phyloP scores from a whole-genome alignment of 2,888 invertebrate genomes.

The Tiliacea aurago region DNA sequence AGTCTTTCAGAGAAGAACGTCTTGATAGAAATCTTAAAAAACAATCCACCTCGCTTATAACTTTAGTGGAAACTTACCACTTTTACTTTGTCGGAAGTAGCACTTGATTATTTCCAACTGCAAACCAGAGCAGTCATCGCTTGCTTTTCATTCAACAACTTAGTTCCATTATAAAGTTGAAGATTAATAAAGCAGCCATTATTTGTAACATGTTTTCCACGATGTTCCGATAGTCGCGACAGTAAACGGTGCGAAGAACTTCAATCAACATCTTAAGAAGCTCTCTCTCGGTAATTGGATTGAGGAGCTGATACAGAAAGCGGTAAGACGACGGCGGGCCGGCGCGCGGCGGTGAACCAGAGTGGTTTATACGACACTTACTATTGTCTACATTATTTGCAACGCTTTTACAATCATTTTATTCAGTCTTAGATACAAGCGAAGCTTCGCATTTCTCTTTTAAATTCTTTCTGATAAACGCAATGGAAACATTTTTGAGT shows the following conservation, averaged over 20 bases:
- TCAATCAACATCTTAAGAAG: constrained; percentile 49
- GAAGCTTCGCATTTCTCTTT: constrained; percentile 8
- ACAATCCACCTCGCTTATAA: constrained; percentile 9
- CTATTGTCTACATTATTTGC: constrained; percentile 11
- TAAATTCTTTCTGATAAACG: not conserved
- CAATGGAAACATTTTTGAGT: not conserved
- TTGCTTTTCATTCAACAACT: constrained; percentile 15
- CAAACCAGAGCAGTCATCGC: constrained; percentile 20
- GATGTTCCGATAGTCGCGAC: constrained; percentile 18
- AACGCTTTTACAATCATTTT: constrained; percentile 8
- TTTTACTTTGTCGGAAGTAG: constrained; percentile 27
- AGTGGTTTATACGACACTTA: constrained; percentile 23
- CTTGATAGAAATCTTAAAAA: constrained; percentile 10
- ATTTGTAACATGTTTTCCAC: constrained; percentile 29
- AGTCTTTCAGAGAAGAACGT: not conserved
- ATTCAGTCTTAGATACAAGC: not conserved
- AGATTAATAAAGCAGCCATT: constrained; percentile 23
- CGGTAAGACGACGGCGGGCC: constrained; percentile 3
- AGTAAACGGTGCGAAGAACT: constrained; percentile 43
- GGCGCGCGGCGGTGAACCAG: not conserved
- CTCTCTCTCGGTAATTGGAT: constrained; percentile 53
- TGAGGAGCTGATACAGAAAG: constrained; percentile 34
- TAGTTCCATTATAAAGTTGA: constrained; percentile 11
- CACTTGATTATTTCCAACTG: constrained; percentile 27
- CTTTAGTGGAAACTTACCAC: constrained; percentile 23